These are phyloP conservation scores for Muntiacus muntjak DNA, from an alignment of 2,113 vertebrate species.

Conservation along the genomic window DNA sequence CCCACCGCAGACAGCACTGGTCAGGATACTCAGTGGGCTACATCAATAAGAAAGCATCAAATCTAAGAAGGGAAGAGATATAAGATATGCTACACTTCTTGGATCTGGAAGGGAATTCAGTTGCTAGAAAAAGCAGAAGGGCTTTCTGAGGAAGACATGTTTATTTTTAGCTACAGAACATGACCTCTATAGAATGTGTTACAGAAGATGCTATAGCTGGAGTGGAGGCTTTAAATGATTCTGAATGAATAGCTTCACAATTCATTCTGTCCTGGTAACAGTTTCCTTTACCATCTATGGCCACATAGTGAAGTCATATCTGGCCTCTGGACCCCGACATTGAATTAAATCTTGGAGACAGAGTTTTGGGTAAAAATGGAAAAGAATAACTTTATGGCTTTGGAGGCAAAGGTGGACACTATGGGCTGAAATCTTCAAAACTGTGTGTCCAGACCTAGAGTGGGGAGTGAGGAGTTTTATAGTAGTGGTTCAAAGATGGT, in stretches of 20 bases:
- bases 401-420: neutral
- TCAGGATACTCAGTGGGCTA: neutral
- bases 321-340: neutral
- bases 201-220: fast-evolving
- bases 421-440: neutral
- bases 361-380: neutral
- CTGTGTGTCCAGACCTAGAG: neutral
- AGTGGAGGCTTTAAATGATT: neutral
- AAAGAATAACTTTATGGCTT: neutral
- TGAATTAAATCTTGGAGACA: neutral
- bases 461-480: neutral
- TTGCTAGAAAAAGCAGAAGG: neutral
- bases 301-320: neutral
- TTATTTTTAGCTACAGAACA: neutral
- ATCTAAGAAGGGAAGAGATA: neutral
- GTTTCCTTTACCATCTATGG: neutral
- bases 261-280: neutral
- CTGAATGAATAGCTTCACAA: neutral
- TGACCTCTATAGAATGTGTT: neutral
- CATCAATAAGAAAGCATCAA: neutral
- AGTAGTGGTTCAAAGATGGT: neutral
- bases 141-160: neutral
- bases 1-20: fast-evolving
- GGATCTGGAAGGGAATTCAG: neutral
- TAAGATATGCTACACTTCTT: neutral